Percentiles rank a stretch among this genome's conserved stretches.
phyloP scores from a whole-genome alignment of 2,797 vertebrate genomes.

The Melanotaenia boesemani region DNA sequence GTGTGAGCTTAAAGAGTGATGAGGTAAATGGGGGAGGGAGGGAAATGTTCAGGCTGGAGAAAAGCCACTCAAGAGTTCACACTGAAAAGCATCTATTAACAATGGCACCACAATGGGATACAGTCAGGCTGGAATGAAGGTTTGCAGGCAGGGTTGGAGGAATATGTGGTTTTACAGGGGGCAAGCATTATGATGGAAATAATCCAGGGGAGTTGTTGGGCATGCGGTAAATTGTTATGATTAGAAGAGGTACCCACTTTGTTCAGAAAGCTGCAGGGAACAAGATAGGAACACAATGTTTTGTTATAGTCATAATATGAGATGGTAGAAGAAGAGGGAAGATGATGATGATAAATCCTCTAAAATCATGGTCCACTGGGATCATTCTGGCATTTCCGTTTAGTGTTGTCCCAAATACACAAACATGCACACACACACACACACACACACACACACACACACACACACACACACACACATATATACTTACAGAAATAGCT shows the following conservation, averaged over 20 bases:
- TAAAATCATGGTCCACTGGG: conserved; percentile 68
- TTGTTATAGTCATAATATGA: conserved; percentile 21
- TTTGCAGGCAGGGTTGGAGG: conserved; percentile 53
- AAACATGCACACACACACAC: background rate
- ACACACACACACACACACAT: background rate
- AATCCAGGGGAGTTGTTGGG: conserved; percentile 5
- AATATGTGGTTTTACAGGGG: conserved; percentile 60
- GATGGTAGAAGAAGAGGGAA: conserved; percentile 32
- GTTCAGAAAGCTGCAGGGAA: conserved; percentile 2
- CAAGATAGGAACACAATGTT: conserved; percentile 2
- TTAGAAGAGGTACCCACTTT: conserved; percentile 16
- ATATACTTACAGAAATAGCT: conserved; percentile 23
- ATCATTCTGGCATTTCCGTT: conserved; percentile 84
- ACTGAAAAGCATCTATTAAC: conserved; percentile 55
- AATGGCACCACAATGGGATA: conserved; percentile 45
- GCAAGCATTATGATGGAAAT: conserved; percentile 37
- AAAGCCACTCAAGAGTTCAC: conserved; percentile 36
- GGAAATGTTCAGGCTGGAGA: conserved; percentile 2
- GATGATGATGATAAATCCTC: conserved; percentile 49
- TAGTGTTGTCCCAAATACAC: conserved; percentile 59
- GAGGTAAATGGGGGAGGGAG: conserved; percentile 1
- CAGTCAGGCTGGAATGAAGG: conserved; percentile 26
- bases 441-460: conserved; percentile 19
- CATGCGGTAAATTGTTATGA: conserved; percentile 54
- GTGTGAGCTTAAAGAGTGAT: conserved; percentile 22